Evolutionary conservation across 2,113 vertebrate genomes (phyloP), one percentile per base, ranked within the genome.

Genomic region (Semnornis frantzii): DNA sequence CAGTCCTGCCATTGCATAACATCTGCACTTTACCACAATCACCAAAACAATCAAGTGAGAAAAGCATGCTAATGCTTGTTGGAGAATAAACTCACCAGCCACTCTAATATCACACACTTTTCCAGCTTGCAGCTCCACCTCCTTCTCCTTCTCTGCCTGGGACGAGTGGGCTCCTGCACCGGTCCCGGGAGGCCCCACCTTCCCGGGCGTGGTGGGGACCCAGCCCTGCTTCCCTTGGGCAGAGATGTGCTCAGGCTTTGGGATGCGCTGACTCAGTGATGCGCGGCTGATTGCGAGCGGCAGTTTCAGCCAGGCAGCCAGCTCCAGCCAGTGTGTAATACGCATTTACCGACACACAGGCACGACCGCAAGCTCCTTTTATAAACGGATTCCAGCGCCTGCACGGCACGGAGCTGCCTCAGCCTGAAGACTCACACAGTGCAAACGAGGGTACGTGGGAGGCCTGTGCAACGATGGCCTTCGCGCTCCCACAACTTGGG

Each of bases 231-330:
- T 78, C 91, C 94, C 96, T 91, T 96, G 94, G 96, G 96, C 96
- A 96, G 95, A 92, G 97, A 94, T 92, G 90, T 90, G 94, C 96
- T 95, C 92, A 96, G 88, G 92, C 90, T 95, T 89, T 21, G 52
- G 96, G 96, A 95, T 94, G 92, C 79, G 95, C 96, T 96, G 94
- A 94, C 73, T 94, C 94, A 90, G 96, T 94, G 97, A 96, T 96
- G 97, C 94, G 12, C 65, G 68, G 71, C 95, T 85, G 97, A 97
- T 96, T 97, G 95, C 48, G 90, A 95, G 96, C 87, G 39, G 95
- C 86, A 95, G 96, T 92, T 91, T 91, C 92, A 92, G 95, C 87
- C 95, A 95, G 93, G 92, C 74, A 71, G 95, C 95, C 95, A 96
- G 84, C 95, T 89, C 84, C 81, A 75, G 44, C 94, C 89, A 15